These are phyloP conservation scores for Patella ulyssiponensis DNA, from an alignment of 2,888 invertebrate species.

Conservation along the genomic window DNA sequence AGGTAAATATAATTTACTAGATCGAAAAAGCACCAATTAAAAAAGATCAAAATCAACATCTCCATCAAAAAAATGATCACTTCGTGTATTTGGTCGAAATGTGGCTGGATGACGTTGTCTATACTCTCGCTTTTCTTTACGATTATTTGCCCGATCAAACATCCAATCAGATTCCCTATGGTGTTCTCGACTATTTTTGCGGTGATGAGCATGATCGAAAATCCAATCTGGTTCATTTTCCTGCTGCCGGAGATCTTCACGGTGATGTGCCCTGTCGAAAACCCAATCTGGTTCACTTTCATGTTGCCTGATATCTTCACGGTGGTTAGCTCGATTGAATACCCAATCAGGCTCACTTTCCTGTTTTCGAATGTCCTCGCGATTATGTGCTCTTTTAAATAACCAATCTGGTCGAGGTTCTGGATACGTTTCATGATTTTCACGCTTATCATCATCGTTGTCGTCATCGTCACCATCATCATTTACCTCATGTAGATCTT, in stretches of 20 bases:
- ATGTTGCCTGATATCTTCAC: constrained; percentile 3
- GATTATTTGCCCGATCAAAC: constrained; percentile 20
- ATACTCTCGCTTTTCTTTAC: constrained; percentile 3
- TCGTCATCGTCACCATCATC: too few relatives aligned
- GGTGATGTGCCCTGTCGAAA: constrained; percentile 21
- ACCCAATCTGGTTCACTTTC: constrained; percentile 23
- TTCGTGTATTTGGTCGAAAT: too few relatives aligned
- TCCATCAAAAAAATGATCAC: too few relatives aligned
- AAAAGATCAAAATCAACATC: too few relatives aligned
- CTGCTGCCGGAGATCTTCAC: background rate
- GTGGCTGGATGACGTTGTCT: background rate
- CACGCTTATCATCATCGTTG: too few relatives aligned
- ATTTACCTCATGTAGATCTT: too few relatives aligned
- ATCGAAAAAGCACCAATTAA: too few relatives aligned
- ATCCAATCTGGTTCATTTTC: constrained; percentile 17
- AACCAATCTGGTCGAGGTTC: background rate
- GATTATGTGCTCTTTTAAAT: background rate
- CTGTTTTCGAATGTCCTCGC: background rate
- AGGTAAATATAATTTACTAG: too few relatives aligned
- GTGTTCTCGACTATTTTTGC: constrained; percentile 3
- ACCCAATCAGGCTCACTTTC: background rate
- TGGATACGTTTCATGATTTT: too few relatives aligned
- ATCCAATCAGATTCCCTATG: constrained; percentile 22
- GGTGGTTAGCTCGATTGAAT: background rate
- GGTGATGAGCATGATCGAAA: constrained; percentile 1